phyloP scores from a whole-genome alignment of 2,888 invertebrate genomes.

The Seira ritae region DNA sequence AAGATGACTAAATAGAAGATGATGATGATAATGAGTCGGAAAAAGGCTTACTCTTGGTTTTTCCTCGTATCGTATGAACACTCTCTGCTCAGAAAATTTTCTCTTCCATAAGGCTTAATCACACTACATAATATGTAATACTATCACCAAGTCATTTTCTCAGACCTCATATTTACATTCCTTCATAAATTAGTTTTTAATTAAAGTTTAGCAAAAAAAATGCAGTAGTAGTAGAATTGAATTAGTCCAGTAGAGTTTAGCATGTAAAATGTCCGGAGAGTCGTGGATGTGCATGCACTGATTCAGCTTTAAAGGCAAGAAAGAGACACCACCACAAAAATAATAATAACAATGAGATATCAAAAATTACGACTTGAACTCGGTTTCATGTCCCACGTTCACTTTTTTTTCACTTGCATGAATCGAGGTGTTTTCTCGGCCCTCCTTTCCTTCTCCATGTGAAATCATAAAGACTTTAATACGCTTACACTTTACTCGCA shows the following conservation, averaged over 20 bases:
- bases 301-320: not conserved
- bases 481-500: too few species aligned
- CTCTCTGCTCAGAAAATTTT: not conserved
- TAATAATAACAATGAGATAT: slow-evolving; percentile 20
- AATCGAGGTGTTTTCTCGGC: slow-evolving; percentile 32
- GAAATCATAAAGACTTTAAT: slow-evolving; percentile 34
- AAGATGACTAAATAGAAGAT: slow-evolving; percentile 49
- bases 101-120: not conserved
- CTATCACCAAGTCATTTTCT: too few species aligned
- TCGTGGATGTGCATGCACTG: too few species aligned
- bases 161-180: too few species aligned
- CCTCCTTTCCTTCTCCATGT: slow-evolving; percentile 20
- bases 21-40: slow-evolving; percentile 44
- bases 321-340: not conserved
- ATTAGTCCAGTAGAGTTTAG: too few species aligned
- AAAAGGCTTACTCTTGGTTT: slow-evolving; percentile 43
- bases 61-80: slow-evolving; percentile 1
- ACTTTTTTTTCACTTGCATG: slow-evolving; percentile 19
- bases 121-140: too few species aligned
- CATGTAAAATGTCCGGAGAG: too few species aligned
- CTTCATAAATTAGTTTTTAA: too few species aligned
- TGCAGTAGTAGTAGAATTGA: too few species aligned
- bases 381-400: slow-evolving; percentile 5
- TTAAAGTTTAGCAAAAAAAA: too few species aligned
- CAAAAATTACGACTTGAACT: slow-evolving; percentile 20